phyloP scores from a whole-genome alignment of 2,888 invertebrate species.

The Thereva nobilitata region DNA sequence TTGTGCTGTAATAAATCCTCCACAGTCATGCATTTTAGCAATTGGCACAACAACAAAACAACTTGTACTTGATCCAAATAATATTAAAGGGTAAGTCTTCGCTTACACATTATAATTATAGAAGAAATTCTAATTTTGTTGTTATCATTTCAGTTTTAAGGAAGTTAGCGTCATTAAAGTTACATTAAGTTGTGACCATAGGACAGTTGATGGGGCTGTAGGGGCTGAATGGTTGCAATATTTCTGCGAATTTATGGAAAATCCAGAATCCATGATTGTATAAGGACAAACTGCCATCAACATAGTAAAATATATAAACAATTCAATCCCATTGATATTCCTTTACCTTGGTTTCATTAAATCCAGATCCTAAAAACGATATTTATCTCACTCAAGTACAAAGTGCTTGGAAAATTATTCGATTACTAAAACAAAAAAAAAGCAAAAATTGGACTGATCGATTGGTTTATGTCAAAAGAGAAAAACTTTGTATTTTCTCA shows the following conservation, averaged over 20 bases:
- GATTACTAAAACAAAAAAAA: neutral
- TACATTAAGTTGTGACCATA: slow-evolving; percentile 95
- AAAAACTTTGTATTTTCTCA: too few relatives aligned
- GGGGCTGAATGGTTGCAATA: slow-evolving; percentile 94
- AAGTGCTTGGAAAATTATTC: neutral
- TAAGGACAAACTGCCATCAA: slow-evolving; percentile 58
- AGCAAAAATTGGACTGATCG: neutral
- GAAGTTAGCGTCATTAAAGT: slow-evolving; percentile 80
- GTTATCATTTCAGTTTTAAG: slow-evolving; percentile 64
- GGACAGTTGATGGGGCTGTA: slow-evolving; percentile 97
- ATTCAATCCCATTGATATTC: neutral
- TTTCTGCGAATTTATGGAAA: slow-evolving; percentile 86
- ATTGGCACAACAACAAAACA: slow-evolving; percentile 80
- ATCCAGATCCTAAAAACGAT: neutral
- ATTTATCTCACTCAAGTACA: neutral
- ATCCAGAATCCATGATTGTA: slow-evolving; percentile 92
- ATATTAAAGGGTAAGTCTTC: slow-evolving; percentile 70
- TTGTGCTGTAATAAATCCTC: slow-evolving; percentile 94
- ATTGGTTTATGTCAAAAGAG: too few relatives aligned
- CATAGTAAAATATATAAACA: neutral
- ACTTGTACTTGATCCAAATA: slow-evolving; percentile 72
- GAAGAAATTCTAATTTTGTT: slow-evolving; percentile 42
- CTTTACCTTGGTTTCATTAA: neutral
- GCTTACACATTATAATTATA: neutral
- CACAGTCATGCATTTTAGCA: slow-evolving; percentile 92